Evolutionary conservation across 2,113 vertebrate species (phyloP), one percentile per base, ranked within the genome.

Genomic region (Tricholaema leucomelas): DNA sequence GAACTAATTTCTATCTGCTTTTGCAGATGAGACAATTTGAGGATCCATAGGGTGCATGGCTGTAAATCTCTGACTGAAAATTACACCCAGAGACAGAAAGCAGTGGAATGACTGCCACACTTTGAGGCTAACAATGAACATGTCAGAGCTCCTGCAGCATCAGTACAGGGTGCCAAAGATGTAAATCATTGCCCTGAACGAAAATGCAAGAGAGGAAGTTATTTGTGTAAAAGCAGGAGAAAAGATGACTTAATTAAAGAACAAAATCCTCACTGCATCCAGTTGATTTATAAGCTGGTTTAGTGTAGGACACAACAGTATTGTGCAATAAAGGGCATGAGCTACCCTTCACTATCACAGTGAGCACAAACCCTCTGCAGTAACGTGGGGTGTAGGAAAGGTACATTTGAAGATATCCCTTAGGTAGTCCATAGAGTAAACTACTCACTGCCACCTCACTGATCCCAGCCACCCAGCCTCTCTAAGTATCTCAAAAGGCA

Each of bases 61-160:
- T 93, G 83, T 97, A 98, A 97, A 97, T 94, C 93, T 93, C 80
- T 90, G 88, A 93, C 72, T 87, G 92, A 96, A 95, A 95, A 95
- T 95, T 94, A 95, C 95, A 95, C 87, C 93, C 64, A 76, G 91
- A 96, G 90, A 96, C 90, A 96, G 94, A 89, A 95, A 91, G 91
- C 87, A 81, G 69, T 2, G 11, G 88, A 96, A 95, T 79, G 85
- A 88, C 66, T 96, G 92, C 95, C 97, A 94, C 88, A 94, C 91
- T 95, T 94, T 74, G n/a, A n/a, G 79, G 65, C 90, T 89, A 92
- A 96, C 93, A 92, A 95, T 73, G 86, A 96, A 85, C 87, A 65
- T 72, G 77, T 95, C 75, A 35, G 60, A 91, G 90, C 59, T 93
- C 87, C 56, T 60, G 91, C 74, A 90, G 85, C 89, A 92, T 85